A percentile compares a stretch with the other conserved stretches of the same genome.
These are phyloP conservation scores for Holacanthella duospinosa DNA, from an alignment of 2,888 invertebrate species.

Conservation along the genomic window DNA sequence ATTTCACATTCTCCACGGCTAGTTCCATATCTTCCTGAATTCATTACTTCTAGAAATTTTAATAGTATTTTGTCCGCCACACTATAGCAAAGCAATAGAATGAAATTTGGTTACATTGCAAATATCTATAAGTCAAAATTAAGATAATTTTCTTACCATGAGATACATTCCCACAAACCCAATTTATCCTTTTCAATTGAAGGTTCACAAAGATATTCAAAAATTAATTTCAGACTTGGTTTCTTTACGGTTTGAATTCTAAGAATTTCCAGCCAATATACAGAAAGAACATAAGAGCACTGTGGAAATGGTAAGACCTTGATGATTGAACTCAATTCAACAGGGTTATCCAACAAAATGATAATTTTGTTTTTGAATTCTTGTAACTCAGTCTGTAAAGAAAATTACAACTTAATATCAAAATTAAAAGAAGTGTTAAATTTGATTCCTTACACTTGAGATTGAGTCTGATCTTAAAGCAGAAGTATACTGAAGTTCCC, in stretches of 20 bases:
- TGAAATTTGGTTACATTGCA: background rate
- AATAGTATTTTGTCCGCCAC: slow-evolving; percentile 89
- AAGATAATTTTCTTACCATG: slow-evolving; percentile 49
- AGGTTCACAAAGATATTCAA: slow-evolving; percentile 85
- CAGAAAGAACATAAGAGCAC: slow-evolving; percentile 89
- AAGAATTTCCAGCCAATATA: slow-evolving; percentile 90
- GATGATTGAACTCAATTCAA: slow-evolving; percentile 76
- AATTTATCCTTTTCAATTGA: slow-evolving; percentile 82
- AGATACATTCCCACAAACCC: slow-evolving; percentile 94
- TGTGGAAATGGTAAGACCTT: slow-evolving; percentile 91
- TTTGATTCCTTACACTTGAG: slow-evolving; percentile 49
- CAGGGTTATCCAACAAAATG: slow-evolving; percentile 64
- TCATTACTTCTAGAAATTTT: slow-evolving; percentile 78
- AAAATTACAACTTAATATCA: too few species aligned
- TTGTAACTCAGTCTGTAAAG: slow-evolving; percentile 64
- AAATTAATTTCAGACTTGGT: slow-evolving; percentile 78
- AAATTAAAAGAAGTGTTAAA: too few species aligned
- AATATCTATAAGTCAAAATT: background rate
- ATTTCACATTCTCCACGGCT: slow-evolving; percentile 54
- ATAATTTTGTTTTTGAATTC: slow-evolving; percentile 81
- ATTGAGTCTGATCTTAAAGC: slow-evolving; percentile 92
- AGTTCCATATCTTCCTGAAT: slow-evolving; percentile 66
- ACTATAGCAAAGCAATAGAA: slow-evolving; percentile 45
- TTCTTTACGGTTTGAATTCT: slow-evolving; percentile 72
- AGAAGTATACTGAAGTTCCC: slow-evolving; percentile 91